Evolutionary conservation across 2,888 invertebrate genomes (phyloP), one percentile per base, ranked within the genome.

Genomic region (Sesamia inferens): DNA sequence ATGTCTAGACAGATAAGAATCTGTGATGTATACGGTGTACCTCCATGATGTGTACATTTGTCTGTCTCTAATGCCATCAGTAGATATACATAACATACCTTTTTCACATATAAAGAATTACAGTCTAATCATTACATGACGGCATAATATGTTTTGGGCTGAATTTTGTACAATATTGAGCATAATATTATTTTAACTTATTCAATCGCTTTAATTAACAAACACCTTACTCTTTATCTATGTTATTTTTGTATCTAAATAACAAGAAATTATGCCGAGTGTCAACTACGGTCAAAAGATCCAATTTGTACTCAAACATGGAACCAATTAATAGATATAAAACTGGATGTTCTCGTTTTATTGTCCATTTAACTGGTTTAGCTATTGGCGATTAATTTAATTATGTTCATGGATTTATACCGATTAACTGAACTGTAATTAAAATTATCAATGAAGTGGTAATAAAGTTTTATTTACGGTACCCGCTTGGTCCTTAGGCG

Each of bases 381-480:
- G 59, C 74, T 75, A 75, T 74, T 78, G 69, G 67, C 80, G 71
- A 80, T 85, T 85, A 85, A 85, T 87, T 76, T 68, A 77, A 85
- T 85, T 74, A 75, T 39, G 73, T 79, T 74, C 76, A 73, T 76
- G 71, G 82, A 67, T 76, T 74, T 59, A 62, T 54, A 62, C 8
- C 58, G 44, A 79, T 85, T 78, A 78, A 74, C 63, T 58, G 74
- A 68, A 83, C 71, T 74, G 62, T 82, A 75, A 82, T 85, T 79
- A 71, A 82, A 74, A 85, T 82, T 76, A 76, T 71, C 74, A 76
- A 76, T 79, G 63, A 79, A 58, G 51, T 68, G 67, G 78, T 74
- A 71, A 74, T 86, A 76, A 85, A 80, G 14, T 62, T 59, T 68
- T 81, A 83, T 84, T 83, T 75, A 83, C 83, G 68, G 61, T 68